Conservation (phyloP, 2,797 vertebrate species). For the Pteropus rufus region DNA sequence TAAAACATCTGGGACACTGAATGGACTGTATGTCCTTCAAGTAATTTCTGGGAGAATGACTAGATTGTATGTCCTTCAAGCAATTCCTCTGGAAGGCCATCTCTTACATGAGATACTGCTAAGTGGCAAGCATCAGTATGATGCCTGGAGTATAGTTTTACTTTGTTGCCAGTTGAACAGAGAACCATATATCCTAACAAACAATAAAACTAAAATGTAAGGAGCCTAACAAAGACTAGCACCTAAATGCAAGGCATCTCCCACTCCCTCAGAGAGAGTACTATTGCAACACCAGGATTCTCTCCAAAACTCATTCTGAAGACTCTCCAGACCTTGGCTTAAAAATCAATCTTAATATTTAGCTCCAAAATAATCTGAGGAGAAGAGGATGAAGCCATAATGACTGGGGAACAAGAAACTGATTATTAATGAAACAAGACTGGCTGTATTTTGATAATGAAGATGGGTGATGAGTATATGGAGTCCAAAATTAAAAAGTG, state of each 20-base stretch:
- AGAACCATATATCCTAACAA: background rate
- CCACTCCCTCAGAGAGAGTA: background rate
- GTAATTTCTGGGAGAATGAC: background rate
- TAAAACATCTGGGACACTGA: background rate
- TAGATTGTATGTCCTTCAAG: background rate
- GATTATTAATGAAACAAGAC: constrained; percentile 1
- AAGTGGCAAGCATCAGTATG: background rate
- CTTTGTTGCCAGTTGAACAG: background rate
- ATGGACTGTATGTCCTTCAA: background rate
- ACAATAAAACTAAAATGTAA: background rate
- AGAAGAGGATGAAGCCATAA: background rate
- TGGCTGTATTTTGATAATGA: background rate
- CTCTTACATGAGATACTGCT: background rate
- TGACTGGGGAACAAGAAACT: background rate
- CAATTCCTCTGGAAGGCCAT: background rate
- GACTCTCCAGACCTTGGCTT: background rate
- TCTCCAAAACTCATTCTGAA: background rate
- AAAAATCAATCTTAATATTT: constrained; percentile 1
- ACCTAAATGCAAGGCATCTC: background rate
- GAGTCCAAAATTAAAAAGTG: background rate
- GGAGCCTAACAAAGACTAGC: background rate
- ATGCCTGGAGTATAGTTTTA: background rate
- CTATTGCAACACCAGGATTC: background rate
- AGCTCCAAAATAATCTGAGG: background rate
- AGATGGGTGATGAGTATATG: background rate